Evolutionary conservation across 2,797 vertebrate genomes (phyloP).

Genomic region (Anguilla megastoma): DNA sequence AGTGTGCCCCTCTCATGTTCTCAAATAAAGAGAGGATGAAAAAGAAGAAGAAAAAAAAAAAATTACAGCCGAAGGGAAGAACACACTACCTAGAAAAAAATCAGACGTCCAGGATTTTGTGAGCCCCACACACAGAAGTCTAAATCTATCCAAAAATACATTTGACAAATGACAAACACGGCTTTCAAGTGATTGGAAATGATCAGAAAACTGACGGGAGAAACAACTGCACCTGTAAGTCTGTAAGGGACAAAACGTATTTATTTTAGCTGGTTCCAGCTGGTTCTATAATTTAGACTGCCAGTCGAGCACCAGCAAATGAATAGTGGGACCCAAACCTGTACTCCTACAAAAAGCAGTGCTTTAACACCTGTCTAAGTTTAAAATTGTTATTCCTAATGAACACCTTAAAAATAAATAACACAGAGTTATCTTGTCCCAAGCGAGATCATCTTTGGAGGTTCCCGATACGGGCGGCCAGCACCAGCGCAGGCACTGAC

Average conservation of each 20-base stretch:
- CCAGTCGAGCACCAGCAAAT: neutral
- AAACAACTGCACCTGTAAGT: neutral
- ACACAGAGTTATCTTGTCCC: neutral
- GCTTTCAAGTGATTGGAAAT: neutral
- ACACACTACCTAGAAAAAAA: neutral
- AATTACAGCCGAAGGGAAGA: neutral
- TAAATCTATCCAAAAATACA: neutral
- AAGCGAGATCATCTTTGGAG: neutral
- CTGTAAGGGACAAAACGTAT: neutral
- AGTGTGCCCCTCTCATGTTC: slow-evolving; percentile 5
- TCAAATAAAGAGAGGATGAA: slow-evolving; percentile 1
- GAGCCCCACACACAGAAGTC: neutral
- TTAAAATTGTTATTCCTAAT: neutral
- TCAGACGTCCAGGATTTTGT: neutral
- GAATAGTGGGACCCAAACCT: neutral
- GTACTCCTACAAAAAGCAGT: neutral
- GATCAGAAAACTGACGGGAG: neutral
- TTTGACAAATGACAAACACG: neutral
- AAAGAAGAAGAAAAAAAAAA: neutral
- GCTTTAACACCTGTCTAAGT: neutral
- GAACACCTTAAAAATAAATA: neutral
- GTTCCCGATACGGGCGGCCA: neutral
- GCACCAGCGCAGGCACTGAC: neutral
- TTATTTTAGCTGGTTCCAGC: neutral
- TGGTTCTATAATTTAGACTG: neutral